Evolutionary conservation across 2,113 vertebrate species (phyloP), one percentile per base, ranked within the genome.

Genomic region (Abramis brama): DNA sequence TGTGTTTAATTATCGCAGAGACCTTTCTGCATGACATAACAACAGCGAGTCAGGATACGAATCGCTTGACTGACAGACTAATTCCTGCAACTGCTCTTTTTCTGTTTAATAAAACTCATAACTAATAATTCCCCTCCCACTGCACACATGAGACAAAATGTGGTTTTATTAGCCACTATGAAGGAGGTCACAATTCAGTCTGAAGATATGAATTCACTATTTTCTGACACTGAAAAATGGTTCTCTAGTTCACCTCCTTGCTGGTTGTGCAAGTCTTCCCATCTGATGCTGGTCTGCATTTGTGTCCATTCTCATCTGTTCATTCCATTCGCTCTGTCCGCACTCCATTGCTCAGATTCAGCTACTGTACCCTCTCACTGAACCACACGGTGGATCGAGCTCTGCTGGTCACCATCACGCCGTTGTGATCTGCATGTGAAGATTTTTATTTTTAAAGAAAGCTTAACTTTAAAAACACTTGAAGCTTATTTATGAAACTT

Each of bases 201-300:
- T 33, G 6, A 27, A 50, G 33, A 64, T 66, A 33, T 8, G 2
- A 47, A 45, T 50, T 21, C 23, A 10, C 59, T 82, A 23, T 39
- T 82, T 59, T 60, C 23, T 55, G 30, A 62, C 36, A 83, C 60
- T 4, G 4, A 59, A 73, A 80, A 30, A 70, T 71, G 70, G 85
- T 86, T 71, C 84, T 70, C 68, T 84, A 83, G 83, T 87, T 89
- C 81, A 87, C 62, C 71, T 89, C 86, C 85, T 52, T 76, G 86
- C 92, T 93, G 92, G 90, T 90, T 93, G 87, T 87, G 66, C 85
- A 73, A 89, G 90, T 90, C 88, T 91, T 92, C 83, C 87, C 64
- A 59, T 79, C 23, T 30, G 70, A 45, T 92, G 90, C 88, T 89
- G 85, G 80, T 82, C 68, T 90, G 90, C 88, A 79, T 78, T 83